These are phyloP conservation scores for Rosalia funebris DNA, from an alignment of 2,888 invertebrate species.

Conservation along the genomic window DNA sequence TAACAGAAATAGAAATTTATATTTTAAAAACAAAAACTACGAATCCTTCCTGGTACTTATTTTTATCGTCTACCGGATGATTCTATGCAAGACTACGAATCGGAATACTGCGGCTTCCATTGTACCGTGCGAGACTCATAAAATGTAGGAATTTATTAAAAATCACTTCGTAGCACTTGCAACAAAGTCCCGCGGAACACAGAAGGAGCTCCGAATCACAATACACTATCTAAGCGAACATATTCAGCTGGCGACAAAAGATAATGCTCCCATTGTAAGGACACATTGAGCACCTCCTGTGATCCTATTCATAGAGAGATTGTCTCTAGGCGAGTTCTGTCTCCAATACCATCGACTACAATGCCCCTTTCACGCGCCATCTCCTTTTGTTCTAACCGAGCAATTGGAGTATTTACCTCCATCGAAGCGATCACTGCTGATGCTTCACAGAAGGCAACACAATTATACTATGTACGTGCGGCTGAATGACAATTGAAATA, in stretches of 20 bases:
- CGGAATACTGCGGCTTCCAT: no score
- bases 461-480: conserved; percentile 22
- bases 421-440: conserved; percentile 36
- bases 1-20: no score
- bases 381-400: conserved; percentile 61
- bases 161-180: conserved; percentile 4
- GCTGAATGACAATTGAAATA: conserved; percentile 16
- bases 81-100: no score
- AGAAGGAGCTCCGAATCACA: conserved; percentile 37
- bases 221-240: conserved; percentile 59
- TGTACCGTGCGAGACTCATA: background rate
- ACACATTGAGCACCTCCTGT: conserved; percentile 64
- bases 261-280: conserved; percentile 64
- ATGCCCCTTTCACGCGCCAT: conserved; percentile 62
- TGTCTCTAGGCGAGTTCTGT: conserved; percentile 58
- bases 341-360: conserved; percentile 58
- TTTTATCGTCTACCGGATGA: no score
- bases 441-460: conserved; percentile 20
- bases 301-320: conserved; percentile 63
- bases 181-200: conserved; percentile 29
- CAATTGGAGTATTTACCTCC: conserved; percentile 59
- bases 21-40: no score
- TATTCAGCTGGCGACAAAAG: conserved; percentile 65
- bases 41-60: no score
- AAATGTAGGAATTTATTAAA: conserved; percentile 20